Evolutionary conservation across 2,888 invertebrate genomes (phyloP), one percentile per base, ranked within the genome.

Genomic region (Mamestra brassicae): DNA sequence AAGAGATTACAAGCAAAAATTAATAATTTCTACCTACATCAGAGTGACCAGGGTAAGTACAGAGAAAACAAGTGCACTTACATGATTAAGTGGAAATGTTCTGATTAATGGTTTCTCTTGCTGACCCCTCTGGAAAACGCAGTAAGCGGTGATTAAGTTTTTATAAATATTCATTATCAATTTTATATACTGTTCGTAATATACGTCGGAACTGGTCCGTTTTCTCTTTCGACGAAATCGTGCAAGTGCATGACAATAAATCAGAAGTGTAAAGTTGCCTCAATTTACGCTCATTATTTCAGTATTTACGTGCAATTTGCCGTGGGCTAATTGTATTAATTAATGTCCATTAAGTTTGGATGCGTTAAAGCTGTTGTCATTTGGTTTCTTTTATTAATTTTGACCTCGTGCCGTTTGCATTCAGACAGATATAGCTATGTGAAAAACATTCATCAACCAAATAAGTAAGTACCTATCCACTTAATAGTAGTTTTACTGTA

Each of bases 151-250:
- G 93, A 94, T 95, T 95, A 94, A 93, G 92, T 95, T 95, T 95
- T 95, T 96, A 94, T 95, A 95, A 95, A 95, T 95, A 96, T 95
- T 95, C 95, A 95, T 95, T 95, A 96, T 95, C 94, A 95, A 95
- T 96, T 94, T 95, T 92, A 93, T 94, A 91, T 93, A 93, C 91
- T 92, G 94, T 92, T 92, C 94, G 94, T 94, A 94, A 95, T 95
- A 95, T 93, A 93, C 92, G 91, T 90, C 90, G 76, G 91, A 94
- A 95, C 95, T 95, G 95, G 96, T 95, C 95, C 90, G 96, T 95
- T 96, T 96, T 96, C 96, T 96, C 96, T 96, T 96, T 96, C 96
- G 94, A 86, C 95, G 96, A 96, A 96, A 94, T 94, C 94, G 91
- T 91, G 91, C 95, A 94, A 94, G 95, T 94, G 94, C 94, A 93